Conservation (phyloP, 2,888 invertebrate genomes). For the Petrolisthes cinctipes region DNA sequence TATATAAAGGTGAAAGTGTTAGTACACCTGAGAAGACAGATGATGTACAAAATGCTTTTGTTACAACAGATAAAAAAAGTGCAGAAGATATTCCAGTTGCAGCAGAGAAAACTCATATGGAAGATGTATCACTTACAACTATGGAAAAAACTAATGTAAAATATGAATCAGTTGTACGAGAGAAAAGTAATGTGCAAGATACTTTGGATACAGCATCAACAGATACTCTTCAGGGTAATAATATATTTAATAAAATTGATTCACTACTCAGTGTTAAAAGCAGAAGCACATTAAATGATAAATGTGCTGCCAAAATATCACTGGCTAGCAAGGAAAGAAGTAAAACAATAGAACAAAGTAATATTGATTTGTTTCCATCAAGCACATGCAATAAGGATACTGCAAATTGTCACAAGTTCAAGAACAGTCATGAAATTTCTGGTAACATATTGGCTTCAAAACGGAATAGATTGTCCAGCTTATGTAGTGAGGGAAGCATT, state of each 20-base stretch:
- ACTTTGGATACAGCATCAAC: too few species aligned
- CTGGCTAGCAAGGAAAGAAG: not conserved
- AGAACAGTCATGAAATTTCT: not conserved
- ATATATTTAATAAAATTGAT: too few species aligned
- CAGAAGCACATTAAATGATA: not conserved
- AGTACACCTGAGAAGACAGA: not conserved
- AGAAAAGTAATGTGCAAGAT: too few species aligned
- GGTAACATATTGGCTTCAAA: not conserved
- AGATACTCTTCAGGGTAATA: too few species aligned
- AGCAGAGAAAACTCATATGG: too few species aligned
- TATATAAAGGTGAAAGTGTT: not conserved
- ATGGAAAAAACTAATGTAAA: too few species aligned
- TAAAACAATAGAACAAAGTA: not conserved
- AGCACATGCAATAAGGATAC: not conserved
- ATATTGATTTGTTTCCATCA: not conserved
- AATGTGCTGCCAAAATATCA: not conserved
- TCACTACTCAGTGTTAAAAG: too few species aligned
- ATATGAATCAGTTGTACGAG: too few species aligned
- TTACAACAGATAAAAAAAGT: not conserved
- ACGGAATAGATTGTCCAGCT: slow-evolving; percentile 31
- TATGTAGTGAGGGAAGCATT: slow-evolving; percentile 48
- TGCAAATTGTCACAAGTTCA: not conserved
- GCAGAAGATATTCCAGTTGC: too few species aligned
- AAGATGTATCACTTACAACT: too few species aligned
- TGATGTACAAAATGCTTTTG: not conserved